Conservation (phyloP, 37 sponge, comb jelly and placozoan species). For the Cliona cf. orientalis region DNA sequence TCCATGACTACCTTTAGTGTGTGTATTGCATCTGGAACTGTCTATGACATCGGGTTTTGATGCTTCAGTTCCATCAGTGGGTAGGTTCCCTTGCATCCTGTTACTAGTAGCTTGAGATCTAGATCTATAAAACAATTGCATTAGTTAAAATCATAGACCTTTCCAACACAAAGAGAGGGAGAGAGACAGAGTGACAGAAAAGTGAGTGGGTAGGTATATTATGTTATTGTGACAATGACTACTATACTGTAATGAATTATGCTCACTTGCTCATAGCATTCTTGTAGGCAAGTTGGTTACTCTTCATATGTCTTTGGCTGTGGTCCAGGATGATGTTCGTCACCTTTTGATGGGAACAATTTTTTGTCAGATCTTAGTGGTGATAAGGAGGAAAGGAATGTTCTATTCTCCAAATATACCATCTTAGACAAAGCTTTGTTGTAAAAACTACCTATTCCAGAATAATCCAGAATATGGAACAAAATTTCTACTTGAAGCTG, state of each 20-base stretch:
- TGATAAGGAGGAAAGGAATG: background rate
- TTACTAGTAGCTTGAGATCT: background rate
- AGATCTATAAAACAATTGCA: background rate
- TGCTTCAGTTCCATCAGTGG: conserved; percentile 18
- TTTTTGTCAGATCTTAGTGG: background rate
- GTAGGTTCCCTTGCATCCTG: conserved; percentile 42
- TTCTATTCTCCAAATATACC: conserved; percentile 6
- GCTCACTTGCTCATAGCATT: conserved; percentile 4
- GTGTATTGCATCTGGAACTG: conserved; percentile 45
- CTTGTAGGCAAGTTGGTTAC: conserved; percentile 18
- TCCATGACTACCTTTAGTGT: conserved; percentile 29
- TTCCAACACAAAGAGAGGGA: too few relatives aligned
- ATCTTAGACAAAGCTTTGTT: conserved; percentile 4
- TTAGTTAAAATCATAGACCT: too few relatives aligned
- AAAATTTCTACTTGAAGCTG: background rate
- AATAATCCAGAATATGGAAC: conserved; percentile 40
- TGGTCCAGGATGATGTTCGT: conserved; percentile 21
- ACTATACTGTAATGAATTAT: background rate
- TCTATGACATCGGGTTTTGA: conserved; percentile 11
- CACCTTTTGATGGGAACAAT: background rate
- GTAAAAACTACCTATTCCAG: background rate
- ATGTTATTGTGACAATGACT: background rate
- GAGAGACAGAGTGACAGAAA: background rate
- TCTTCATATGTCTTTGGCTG: conserved; percentile 4
- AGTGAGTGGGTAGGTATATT: background rate